phyloP scores from a whole-genome alignment of 2,888 invertebrate species.

The Epinotia bilunana region DNA sequence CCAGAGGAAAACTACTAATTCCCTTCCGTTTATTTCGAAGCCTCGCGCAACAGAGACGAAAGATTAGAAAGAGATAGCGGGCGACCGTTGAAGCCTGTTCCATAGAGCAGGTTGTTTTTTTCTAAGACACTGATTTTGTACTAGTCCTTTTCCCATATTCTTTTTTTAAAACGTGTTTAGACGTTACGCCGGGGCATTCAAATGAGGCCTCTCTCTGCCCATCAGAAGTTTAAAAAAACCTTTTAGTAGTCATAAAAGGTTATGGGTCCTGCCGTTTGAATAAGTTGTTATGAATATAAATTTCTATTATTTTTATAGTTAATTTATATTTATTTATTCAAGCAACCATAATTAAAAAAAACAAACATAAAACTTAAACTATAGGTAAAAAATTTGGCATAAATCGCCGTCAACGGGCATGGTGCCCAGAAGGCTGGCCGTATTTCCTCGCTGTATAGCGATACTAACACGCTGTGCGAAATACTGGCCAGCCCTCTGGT shows the following conservation, averaged over 20 bases:
- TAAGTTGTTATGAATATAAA: background rate
- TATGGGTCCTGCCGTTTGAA: slow-evolving; percentile 2
- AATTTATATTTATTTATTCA: background rate
- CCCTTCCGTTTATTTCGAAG: slow-evolving; percentile 33
- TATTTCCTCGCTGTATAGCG: too few relatives aligned
- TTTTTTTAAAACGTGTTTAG: slow-evolving; percentile 53
- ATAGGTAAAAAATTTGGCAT: too few relatives aligned
- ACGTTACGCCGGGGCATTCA: slow-evolving; percentile 49
- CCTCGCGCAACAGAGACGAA: slow-evolving; percentile 50
- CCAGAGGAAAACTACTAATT: background rate
- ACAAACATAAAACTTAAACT: too few relatives aligned
- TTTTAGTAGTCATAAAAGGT: slow-evolving; percentile 17
- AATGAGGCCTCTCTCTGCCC: slow-evolving; percentile 18
- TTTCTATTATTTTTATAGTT: slow-evolving; percentile 5
- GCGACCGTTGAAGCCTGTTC: slow-evolving; percentile 60
- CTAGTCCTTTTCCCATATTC: slow-evolving; percentile 51
- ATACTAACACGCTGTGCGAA: too few relatives aligned
- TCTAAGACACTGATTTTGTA: slow-evolving; percentile 55
- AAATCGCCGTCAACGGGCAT: too few relatives aligned
- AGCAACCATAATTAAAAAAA: too few relatives aligned
- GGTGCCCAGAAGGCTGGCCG: too few relatives aligned
- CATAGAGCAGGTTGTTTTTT: slow-evolving; percentile 58
- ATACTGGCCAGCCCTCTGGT: too few relatives aligned
- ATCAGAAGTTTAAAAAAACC: slow-evolving; percentile 16
- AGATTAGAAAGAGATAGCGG: slow-evolving; percentile 50